A percentile compares a stretch with the other conserved stretches of the same genome.
These are phyloP conservation scores for Poicephalus gulielmi DNA, from an alignment of 2,113 vertebrate species.

Conservation along the genomic window DNA sequence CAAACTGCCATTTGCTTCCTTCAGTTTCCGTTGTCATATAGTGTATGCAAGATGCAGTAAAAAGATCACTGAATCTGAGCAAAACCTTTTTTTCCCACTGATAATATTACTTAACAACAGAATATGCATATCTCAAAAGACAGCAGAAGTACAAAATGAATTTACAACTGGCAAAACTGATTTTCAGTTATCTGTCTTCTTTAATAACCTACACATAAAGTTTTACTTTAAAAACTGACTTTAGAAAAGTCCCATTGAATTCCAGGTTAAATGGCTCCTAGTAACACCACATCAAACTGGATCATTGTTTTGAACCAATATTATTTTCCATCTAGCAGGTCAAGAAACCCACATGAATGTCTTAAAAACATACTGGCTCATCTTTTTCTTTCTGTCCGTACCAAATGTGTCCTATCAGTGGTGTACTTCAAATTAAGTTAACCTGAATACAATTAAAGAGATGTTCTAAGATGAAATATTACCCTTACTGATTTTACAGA, in stretches of 20 bases:
- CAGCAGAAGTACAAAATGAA: not conserved
- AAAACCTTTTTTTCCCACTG: not conserved
- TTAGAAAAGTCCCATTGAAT: not conserved
- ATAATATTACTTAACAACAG: not conserved
- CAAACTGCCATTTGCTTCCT: not conserved
- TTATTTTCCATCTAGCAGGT: not conserved
- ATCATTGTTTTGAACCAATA: not conserved
- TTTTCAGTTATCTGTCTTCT: not conserved
- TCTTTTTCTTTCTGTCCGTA: not conserved
- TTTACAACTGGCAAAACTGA: not conserved
- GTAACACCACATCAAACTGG: not conserved
- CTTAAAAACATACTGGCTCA: not conserved
- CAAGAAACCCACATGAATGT: not conserved
- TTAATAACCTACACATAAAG: not conserved
- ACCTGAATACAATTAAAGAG: not conserved
- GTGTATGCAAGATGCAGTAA: not conserved
- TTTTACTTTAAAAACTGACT: not conserved
- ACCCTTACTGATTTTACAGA: not conserved
- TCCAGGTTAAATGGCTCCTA: not conserved
- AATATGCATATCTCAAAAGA: not conserved
- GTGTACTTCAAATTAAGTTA: not conserved
- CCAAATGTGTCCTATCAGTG: not conserved
- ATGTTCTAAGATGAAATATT: not conserved
- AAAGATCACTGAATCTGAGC: not conserved
- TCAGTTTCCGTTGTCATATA: not conserved